These are phyloP conservation scores for Sinella curviseta DNA, from an alignment of 1,140 invertebrate species.

Conservation along the genomic window DNA sequence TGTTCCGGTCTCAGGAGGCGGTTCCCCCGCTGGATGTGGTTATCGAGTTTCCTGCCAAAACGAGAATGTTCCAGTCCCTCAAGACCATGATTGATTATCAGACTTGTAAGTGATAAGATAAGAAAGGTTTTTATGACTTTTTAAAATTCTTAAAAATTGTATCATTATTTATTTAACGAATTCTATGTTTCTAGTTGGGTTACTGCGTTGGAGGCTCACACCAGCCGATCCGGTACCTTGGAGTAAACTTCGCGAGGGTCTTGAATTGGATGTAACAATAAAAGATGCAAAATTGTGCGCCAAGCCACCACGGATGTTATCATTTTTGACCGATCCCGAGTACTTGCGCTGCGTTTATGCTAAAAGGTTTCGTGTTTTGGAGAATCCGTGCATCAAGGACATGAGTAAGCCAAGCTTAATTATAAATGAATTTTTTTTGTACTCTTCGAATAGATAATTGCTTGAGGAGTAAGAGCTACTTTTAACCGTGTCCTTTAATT, in stretches of 20 bases:
- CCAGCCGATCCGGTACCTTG: not conserved
- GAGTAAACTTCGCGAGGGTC: not conserved
- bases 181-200: too few species aligned
- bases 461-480: too few species aligned
- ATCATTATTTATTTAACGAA: too few species aligned
- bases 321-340: not conserved
- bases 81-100: not conserved
- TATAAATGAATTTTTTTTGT: too few species aligned
- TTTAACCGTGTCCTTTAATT: not conserved
- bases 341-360: not conserved
- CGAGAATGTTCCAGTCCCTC: not conserved
- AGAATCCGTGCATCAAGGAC: not conserved
- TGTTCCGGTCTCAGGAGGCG: not conserved
- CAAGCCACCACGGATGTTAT: not conserved
- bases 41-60: not conserved
- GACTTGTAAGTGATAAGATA: too few species aligned
- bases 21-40: not conserved
- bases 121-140: too few species aligned
- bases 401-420: not conserved
- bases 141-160: too few species aligned
- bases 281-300: not conserved
- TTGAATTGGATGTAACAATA: not conserved
- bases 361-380: not conserved
- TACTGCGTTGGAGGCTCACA: not conserved
- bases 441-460: too few species aligned